Base-by-base conservation (phyloP, 2,888 invertebrate species). In the Colostygia pectinataria region DNA sequence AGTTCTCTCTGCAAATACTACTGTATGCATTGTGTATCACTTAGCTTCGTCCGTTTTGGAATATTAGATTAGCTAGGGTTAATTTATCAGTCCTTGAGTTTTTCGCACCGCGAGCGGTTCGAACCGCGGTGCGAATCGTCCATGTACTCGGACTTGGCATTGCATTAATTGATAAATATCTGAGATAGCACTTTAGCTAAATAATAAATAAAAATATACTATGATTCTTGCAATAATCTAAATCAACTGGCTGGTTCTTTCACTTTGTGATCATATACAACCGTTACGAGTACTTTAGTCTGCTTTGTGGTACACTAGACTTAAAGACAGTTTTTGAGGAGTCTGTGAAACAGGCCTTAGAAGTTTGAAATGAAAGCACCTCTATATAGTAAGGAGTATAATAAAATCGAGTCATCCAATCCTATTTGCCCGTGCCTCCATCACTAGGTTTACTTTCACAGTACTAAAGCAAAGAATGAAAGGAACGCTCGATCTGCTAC, bases 401-500 rank as follows among this genome's bases (percentile, higher is more conserved):
- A 44, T 40, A 45, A 40, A 44, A 40, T 44, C 25, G 50, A 44
- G 5, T 39, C 34, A 44, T 51, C 20, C 37, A 38, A 48, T 48
- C 25, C 32, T 32, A 38, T 42, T 33, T 46, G 23, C 8, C n/a
- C 29, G 28, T 33, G 25, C 28, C 18, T 31, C 33, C 18, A 36
- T 48, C 27, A 36, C 28, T 37, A 31, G 29, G 37, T 32, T 55
- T 50, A 41, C 56, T 43, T 51, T 47, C 45, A 34, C 37, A 41
- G 52, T 53, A 59, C 51, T 61, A 49, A 60, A 53, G 43, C 42
- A 47, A 53, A 38, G 55, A 49, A 59, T 57, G 52, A 55, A 54
- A 53, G 53, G 46, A 61, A 61, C 56, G 55, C 58, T 59, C 45
- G 53, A 67, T 65, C 60, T 60, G 59, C 50, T 47, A 55, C 51